A percentile compares a stretch with the other conserved stretches of the same genome.
phyloP scores from a whole-genome alignment of 2,113 vertebrate species.

The Rissa tridactyla region DNA sequence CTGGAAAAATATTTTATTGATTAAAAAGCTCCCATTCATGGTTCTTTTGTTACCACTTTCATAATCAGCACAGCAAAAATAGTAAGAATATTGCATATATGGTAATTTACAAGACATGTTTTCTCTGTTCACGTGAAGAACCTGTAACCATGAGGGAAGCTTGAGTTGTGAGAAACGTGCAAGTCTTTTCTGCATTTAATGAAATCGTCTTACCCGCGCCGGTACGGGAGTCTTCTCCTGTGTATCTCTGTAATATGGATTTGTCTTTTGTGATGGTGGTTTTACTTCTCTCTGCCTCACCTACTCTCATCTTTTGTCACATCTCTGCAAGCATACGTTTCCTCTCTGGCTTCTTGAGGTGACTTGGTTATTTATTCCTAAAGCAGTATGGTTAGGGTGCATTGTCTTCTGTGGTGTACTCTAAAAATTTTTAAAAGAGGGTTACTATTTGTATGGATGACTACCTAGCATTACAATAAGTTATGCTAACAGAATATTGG shows the following conservation, averaged over 20 bases:
- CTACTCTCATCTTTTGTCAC: background rate
- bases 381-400: background rate
- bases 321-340: background rate
- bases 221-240: background rate
- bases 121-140: background rate
- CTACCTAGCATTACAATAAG: background rate
- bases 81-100: background rate
- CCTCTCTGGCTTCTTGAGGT: background rate
- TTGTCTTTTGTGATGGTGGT: background rate
- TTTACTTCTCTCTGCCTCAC: background rate
- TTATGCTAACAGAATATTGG: background rate
- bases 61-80: background rate
- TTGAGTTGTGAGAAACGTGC: background rate
- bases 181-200: background rate
- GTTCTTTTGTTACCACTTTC: background rate
- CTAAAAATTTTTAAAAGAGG: background rate
- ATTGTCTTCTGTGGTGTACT: background rate
- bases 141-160: background rate
- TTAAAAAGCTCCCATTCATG: constrained; percentile 9
- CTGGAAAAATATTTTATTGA: background rate
- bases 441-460: background rate
- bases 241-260: background rate
- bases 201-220: background rate
- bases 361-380: background rate
- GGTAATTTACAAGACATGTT: background rate